phyloP scores from a whole-genome alignment of 2,113 vertebrate genomes.

The Dendrocopos noguchii region DNA sequence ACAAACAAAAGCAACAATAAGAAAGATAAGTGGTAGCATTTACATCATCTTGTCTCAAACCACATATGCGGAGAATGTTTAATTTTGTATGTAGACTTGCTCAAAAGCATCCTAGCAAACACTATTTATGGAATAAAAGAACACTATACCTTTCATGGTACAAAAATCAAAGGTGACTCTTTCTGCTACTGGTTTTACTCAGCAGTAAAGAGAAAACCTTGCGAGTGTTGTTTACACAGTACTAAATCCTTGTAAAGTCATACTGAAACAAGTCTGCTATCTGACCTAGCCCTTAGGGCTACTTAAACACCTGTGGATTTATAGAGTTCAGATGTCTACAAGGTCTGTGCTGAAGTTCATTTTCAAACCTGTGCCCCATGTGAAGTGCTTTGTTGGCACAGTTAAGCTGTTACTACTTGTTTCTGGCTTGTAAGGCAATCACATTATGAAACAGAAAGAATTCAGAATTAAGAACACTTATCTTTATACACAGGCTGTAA shows the following conservation, averaged over 20 bases:
- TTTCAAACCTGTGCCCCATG: constrained; percentile 70
- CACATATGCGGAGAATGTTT: not conserved
- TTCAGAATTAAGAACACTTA: constrained; percentile 31
- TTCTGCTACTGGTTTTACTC: constrained; percentile 78
- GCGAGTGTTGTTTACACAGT: constrained; percentile 76
- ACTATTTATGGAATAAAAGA: constrained; percentile 12
- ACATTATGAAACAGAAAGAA: constrained; percentile 33
- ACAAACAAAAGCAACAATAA: not conserved
- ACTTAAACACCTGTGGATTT: constrained; percentile 85
- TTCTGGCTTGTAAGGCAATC: constrained; percentile 54
- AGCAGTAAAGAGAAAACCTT: constrained; percentile 74
- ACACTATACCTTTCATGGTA: not conserved
- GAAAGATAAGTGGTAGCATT: not conserved
- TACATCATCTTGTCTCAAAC: not conserved
- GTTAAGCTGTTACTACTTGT: constrained; percentile 52
- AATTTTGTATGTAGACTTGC: not conserved
- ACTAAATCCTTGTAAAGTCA: constrained; percentile 81
- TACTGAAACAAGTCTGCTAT: constrained; percentile 74
- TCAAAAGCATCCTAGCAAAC: not conserved
- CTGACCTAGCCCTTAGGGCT: constrained; percentile 78
- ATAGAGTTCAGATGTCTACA: constrained; percentile 81
- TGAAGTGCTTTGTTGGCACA: constrained; percentile 63
- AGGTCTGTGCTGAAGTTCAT: constrained; percentile 74
- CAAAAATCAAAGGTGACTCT: constrained; percentile 70
- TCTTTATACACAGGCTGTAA: constrained; percentile 19